Evolutionary conservation across 2,888 invertebrate genomes (phyloP).

Genomic region (Carpatolechia fugitivella): DNA sequence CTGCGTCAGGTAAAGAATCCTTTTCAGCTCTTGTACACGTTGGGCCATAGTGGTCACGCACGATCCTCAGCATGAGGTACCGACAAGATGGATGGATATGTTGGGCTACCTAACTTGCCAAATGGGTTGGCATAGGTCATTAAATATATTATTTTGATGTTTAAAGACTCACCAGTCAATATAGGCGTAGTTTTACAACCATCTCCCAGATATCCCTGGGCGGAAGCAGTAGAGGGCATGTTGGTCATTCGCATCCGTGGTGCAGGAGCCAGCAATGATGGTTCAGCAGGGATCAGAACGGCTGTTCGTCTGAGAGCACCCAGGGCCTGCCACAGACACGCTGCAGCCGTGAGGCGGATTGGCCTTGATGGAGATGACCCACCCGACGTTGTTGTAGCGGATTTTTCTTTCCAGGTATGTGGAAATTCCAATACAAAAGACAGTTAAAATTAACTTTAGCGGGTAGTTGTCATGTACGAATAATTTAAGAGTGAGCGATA

Average conservation of each 20-base stretch:
- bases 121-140: neutral
- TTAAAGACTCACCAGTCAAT: too few relatives aligned
- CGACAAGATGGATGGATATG: too few relatives aligned
- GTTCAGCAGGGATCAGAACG: slow-evolving; percentile 44
- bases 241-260: slow-evolving; percentile 65
- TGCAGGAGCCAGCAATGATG: slow-evolving; percentile 30
- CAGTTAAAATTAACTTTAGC: neutral
- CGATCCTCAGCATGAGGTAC: too few relatives aligned
- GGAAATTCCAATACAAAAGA: neutral
- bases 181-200: too few relatives aligned
- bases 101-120: neutral
- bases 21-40: too few relatives aligned
- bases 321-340: slow-evolving; percentile 63
- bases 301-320: slow-evolving; percentile 56
- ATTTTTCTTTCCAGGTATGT: slow-evolving; percentile 64
- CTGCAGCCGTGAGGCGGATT: slow-evolving; percentile 52
- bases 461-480: too few relatives aligned
- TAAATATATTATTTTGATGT: too few relatives aligned
- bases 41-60: too few relatives aligned
- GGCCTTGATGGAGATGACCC: slow-evolving; percentile 41
- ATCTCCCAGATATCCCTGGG: slow-evolving; percentile 68
- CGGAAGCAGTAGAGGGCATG: slow-evolving; percentile 74
- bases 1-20: slow-evolving; percentile 80
- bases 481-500: too few relatives aligned
- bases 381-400: slow-evolving; percentile 58